Evolutionary conservation across 2,797 vertebrate species (phyloP), one percentile per base, ranked within the genome.

Genomic region (Aselliscus stoliczkanus): DNA sequence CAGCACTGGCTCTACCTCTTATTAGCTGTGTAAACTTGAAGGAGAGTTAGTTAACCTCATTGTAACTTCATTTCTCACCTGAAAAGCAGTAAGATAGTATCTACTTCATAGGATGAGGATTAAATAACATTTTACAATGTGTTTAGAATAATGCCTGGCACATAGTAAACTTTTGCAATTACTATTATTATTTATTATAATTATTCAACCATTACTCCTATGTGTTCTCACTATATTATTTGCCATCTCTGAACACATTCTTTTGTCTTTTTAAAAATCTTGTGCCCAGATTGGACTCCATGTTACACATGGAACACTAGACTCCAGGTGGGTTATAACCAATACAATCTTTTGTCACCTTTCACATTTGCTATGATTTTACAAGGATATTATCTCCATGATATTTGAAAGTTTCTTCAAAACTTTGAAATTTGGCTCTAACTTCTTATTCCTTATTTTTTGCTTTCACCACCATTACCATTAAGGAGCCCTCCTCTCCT

Each of bases 381-480:
- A 82, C 21, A 82, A 94, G 20, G 31, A 83, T 25, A 62, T 39
- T 93, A 5, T 95, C 54, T 88, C 80, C 58, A 93, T 86, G 60
- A 47, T 75, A 64, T 60, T 42, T 82, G 5, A 18, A 94, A 52
- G 47, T 76, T 94, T 39, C 44, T 65, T 87, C 56, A 95, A 52
- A 93, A 93, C 34, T 92, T 12, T 25, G 17, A 37, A 88, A 82
- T 70, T 88, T 90, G 44, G 62, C 44, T 88, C 39, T 29, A 62
- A 58, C 62, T 83, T 95, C n/a, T 92, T 89, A 56, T 90, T 81
- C 77, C 29, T 50, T 65, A 93, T 65, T 73, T 96, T 92, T 50
- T 89, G 44, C 27, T 94, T 15, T 87, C 4, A 65, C 15, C 25
- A 92, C 42, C 37, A 88, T 6, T 70, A 56, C 34, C 73, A 87